Percentiles rank a stretch among this genome's conserved stretches.
These are phyloP conservation scores for Thymelicus sylvestris DNA, from an alignment of 2,888 invertebrate species.

Conservation along the genomic window DNA sequence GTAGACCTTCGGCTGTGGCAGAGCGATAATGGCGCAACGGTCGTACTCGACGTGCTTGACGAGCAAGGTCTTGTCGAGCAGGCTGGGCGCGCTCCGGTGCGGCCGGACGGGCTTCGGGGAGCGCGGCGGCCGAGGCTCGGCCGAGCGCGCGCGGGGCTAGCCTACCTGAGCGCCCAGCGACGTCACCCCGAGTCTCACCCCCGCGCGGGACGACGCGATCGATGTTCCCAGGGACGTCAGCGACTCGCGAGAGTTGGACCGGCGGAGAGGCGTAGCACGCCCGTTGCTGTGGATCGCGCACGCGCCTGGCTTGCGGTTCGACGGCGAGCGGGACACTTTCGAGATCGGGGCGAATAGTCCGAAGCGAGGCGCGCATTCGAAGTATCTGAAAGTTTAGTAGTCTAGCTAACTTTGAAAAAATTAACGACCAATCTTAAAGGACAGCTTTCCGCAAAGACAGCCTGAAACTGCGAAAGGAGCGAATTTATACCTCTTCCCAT, in stretches of 20 bases:
- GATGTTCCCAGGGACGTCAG: slow-evolving; percentile 88
- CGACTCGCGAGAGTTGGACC: slow-evolving; percentile 94
- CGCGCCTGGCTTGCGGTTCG: slow-evolving; percentile 86
- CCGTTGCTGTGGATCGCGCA: slow-evolving; percentile 87
- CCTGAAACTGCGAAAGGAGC: not conserved
- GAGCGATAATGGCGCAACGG: slow-evolving; percentile 78
- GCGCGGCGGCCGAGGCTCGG: slow-evolving; percentile 66
- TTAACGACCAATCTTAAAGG: not conserved
- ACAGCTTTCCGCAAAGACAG: not conserved
- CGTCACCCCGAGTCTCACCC: slow-evolving; percentile 91
- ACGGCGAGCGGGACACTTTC: slow-evolving; percentile 95
- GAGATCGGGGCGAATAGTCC: slow-evolving; percentile 97
- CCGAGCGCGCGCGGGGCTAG: slow-evolving; percentile 83
- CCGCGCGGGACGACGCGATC: slow-evolving; percentile 85
- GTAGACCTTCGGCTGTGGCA: slow-evolving; percentile 73
- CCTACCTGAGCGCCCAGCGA: slow-evolving; percentile 88
- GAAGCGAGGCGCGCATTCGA: slow-evolving; percentile 94
- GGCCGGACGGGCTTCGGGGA: slow-evolving; percentile 60
- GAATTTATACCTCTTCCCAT: slow-evolving; percentile 90
- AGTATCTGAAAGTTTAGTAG: slow-evolving; percentile 89
- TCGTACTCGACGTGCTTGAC: slow-evolving; percentile 73
- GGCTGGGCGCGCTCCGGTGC: slow-evolving; percentile 68
- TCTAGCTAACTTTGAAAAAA: slow-evolving; percentile 7
- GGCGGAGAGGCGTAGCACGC: slow-evolving; percentile 84
- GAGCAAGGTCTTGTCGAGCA: slow-evolving; percentile 75